Percentiles rank a stretch among this genome's conserved stretches.
Conservation (phyloP, 2,113 vertebrate species). For the Lasiurus cinereus region DNA sequence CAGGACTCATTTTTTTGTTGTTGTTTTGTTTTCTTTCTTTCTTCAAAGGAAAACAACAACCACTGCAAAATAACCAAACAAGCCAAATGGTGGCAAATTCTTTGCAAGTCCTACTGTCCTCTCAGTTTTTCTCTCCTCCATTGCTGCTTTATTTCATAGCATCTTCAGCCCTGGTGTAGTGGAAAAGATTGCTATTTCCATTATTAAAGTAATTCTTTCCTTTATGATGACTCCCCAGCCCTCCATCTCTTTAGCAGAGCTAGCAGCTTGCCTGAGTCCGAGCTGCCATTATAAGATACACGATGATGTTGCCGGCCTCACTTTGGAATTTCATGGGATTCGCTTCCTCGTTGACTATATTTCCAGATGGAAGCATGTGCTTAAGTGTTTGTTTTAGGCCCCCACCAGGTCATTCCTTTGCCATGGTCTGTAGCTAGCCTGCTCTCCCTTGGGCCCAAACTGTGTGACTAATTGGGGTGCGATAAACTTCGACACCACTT, state of each 20-base stretch:
- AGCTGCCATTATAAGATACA: constrained; percentile 50
- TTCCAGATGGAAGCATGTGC: constrained; percentile 86
- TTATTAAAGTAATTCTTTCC: constrained; percentile 6
- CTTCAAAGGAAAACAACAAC: neutral
- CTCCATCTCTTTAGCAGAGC: constrained; percentile 47
- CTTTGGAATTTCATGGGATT: constrained; percentile 84
- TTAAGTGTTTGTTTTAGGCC: constrained; percentile 71
- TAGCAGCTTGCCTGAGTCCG: constrained; percentile 19
- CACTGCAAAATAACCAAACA: too few relatives aligned
- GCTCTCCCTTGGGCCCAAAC: constrained; percentile 75
- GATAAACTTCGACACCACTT: constrained; percentile 81
- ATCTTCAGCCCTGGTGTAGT: constrained; percentile 16
- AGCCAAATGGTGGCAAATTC: neutral
- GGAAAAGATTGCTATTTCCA: neutral
- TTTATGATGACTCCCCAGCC: constrained; percentile 36
- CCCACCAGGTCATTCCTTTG: constrained; percentile 75
- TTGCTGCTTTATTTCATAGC: neutral
- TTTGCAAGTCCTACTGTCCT: neutral
- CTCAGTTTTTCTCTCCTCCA: neutral
- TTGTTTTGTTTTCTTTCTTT: neutral
- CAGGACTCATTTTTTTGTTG: neutral
- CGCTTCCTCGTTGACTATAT: constrained; percentile 79
- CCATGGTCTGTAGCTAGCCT: constrained; percentile 81
- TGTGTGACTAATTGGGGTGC: constrained; percentile 81
- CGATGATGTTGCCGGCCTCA: constrained; percentile 58